phyloP scores from a whole-genome alignment of 2,888 invertebrate species.

The Andricus quercusramuli region DNA sequence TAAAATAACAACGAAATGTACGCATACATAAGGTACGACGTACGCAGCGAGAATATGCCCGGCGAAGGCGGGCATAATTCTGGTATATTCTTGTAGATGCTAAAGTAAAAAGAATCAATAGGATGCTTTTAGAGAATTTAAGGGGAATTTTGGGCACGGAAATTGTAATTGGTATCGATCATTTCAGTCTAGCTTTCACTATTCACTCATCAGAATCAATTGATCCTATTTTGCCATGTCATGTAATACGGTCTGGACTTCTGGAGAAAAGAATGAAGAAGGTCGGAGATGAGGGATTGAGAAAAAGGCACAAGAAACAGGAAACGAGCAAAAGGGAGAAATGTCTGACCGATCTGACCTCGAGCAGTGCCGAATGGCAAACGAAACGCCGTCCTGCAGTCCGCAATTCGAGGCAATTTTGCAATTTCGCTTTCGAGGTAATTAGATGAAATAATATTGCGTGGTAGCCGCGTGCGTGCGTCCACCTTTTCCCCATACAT shows the following conservation, averaged over 20 bases:
- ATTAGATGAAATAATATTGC: slow-evolving; percentile 35
- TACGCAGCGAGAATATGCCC: too few relatives aligned
- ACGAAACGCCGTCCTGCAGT: slow-evolving; percentile 29
- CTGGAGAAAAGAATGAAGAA: slow-evolving; percentile 43
- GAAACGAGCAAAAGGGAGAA: slow-evolving; percentile 42
- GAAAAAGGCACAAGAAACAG: slow-evolving; percentile 41
- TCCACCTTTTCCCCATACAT: slow-evolving; percentile 12
- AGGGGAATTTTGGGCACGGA: neutral
- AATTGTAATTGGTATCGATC: neutral
- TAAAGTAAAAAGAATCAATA: neutral
- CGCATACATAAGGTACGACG: too few relatives aligned
- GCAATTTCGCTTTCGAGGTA: slow-evolving; percentile 32
- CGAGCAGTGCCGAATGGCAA: slow-evolving; percentile 10
- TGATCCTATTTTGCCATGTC: slow-evolving; percentile 17
- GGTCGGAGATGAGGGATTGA: slow-evolving; percentile 35
- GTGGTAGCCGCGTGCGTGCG: slow-evolving; percentile 24
- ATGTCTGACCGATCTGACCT: slow-evolving; percentile 40
- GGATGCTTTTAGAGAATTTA: neutral
- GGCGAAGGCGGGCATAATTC: too few relatives aligned
- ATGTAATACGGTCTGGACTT: slow-evolving; percentile 50
- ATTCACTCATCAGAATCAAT: slow-evolving; percentile 17
- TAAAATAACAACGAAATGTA: too few relatives aligned
- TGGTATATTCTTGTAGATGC: neutral
- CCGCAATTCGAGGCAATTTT: slow-evolving; percentile 33
- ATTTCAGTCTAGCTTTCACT: slow-evolving; percentile 27